These are phyloP conservation scores for Himalopsyche anomala DNA, from an alignment of 2,888 invertebrate genomes.

Conservation along the genomic window DNA sequence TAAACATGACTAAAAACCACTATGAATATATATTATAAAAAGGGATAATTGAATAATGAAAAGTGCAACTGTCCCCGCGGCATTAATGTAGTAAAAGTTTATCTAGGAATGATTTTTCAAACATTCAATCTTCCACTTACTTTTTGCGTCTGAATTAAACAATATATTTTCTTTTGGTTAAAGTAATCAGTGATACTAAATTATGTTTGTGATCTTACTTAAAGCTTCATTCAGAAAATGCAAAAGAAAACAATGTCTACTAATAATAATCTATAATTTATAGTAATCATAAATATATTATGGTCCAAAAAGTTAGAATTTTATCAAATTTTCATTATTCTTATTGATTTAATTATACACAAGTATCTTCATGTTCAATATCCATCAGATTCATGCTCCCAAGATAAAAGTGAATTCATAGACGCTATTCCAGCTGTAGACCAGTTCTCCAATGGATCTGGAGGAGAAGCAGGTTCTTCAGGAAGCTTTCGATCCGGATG, in stretches of 20 bases:
- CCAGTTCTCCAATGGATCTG: slow-evolving; percentile 65
- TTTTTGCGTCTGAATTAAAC: too few relatives aligned
- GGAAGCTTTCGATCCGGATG: slow-evolving; percentile 45
- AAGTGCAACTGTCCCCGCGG: too few relatives aligned
- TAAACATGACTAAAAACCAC: too few relatives aligned
- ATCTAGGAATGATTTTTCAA: too few relatives aligned
- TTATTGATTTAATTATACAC: not conserved
- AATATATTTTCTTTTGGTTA: too few relatives aligned
- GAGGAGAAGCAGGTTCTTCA: slow-evolving; percentile 57
- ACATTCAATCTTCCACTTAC: too few relatives aligned
- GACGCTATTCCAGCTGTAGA: slow-evolving; percentile 64
- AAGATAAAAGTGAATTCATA: slow-evolving; percentile 62
- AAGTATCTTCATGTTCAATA: slow-evolving; percentile 44
- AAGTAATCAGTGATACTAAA: too few relatives aligned
- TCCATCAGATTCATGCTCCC: slow-evolving; percentile 64
- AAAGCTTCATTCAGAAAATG: too few relatives aligned
- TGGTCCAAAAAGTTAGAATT: not conserved
- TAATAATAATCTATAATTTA: not conserved
- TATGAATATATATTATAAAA: too few relatives aligned
- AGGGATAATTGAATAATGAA: too few relatives aligned
- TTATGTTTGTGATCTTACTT: too few relatives aligned
- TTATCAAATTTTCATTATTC: not conserved
- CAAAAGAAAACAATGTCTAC: not conserved
- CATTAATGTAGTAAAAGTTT: too few relatives aligned
- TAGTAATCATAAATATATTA: not conserved